A percentile compares a stretch with the other conserved stretches of the same genome.
Evolutionary conservation across 2,888 invertebrate genomes (phyloP).

Genomic region (Drosophila seclusa): DNA sequence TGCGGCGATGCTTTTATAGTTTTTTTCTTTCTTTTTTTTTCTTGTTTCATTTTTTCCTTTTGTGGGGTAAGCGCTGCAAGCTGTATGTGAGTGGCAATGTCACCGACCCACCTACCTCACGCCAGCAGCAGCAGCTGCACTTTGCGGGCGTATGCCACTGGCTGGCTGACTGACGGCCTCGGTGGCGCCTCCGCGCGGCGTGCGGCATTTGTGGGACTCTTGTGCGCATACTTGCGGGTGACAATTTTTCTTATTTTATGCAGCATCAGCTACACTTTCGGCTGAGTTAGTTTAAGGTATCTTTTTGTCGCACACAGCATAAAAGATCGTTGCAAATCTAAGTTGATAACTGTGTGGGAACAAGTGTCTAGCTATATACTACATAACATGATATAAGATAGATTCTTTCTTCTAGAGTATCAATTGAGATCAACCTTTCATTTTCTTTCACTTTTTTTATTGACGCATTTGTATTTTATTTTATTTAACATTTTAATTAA

Average conservation of each 20-base stretch:
- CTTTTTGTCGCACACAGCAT: not conserved
- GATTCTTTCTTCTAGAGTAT: not conserved
- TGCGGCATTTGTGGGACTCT: constrained; percentile 19
- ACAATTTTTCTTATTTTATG: constrained; percentile 66
- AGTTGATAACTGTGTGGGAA: not conserved
- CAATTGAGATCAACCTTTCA: not conserved
- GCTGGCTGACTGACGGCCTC: constrained; percentile 56
- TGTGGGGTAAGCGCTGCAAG: constrained; percentile 37
- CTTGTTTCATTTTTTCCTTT: not conserved
- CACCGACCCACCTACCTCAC: not conserved
- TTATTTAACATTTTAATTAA: no score
- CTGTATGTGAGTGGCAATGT: constrained; percentile 26
- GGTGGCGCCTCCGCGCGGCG: constrained; percentile 50
- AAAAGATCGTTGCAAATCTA: not conserved
- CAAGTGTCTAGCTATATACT: no score
- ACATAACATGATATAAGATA: not conserved
- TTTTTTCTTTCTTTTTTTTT: constrained; percentile 12
- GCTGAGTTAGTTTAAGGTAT: constrained; percentile 12
- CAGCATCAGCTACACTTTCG: constrained; percentile 45
- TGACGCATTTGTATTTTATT: not conserved
- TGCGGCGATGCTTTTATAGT: constrained; percentile 67
- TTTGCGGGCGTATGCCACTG: constrained; percentile 75
- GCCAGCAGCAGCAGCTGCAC: constrained; percentile 52
- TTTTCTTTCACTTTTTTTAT: not conserved
- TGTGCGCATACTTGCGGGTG: constrained; percentile 62